Conservation (phyloP, 2,888 invertebrate species). For the Nemoura dubitans region DNA sequence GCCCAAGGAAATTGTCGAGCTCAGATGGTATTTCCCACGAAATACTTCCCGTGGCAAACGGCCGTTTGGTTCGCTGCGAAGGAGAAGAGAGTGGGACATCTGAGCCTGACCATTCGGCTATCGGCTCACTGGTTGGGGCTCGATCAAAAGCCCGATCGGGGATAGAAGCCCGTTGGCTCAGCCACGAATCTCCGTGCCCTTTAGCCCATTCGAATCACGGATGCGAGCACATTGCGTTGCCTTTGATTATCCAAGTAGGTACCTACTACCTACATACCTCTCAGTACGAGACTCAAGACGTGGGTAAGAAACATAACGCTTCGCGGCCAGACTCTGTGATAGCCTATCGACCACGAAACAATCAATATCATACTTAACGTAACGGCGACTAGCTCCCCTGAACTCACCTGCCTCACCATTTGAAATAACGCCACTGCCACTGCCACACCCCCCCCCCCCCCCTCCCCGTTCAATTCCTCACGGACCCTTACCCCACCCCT, state of each 20-base stretch:
- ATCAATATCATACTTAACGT: not conserved
- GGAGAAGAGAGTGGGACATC: no score
- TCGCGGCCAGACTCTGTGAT: not conserved
- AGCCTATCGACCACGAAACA: not conserved
- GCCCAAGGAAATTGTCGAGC: not conserved
- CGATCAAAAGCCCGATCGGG: not conserved
- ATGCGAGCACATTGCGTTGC: not conserved
- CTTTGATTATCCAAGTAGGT: not conserved
- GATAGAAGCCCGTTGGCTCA: no score
- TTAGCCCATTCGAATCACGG: not conserved
- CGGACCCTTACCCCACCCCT: no score
- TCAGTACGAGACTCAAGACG: not conserved
- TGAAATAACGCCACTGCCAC: not conserved
- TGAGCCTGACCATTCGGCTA: no score
- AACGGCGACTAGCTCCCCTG: not conserved
- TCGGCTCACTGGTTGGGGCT: not conserved
- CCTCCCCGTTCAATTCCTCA: no score
- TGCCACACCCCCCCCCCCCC: no score
- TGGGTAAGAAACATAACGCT: not conserved
- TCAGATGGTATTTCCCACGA: conserved; percentile 31
- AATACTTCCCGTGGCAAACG: not conserved
- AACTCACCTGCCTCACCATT: not conserved
- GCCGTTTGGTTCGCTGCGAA: not conserved
- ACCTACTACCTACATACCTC: no score
- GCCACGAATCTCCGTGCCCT: no score